These are phyloP conservation scores for Eurystomus gularis DNA, from an alignment of 2,113 vertebrate genomes.

Conservation along the genomic window DNA sequence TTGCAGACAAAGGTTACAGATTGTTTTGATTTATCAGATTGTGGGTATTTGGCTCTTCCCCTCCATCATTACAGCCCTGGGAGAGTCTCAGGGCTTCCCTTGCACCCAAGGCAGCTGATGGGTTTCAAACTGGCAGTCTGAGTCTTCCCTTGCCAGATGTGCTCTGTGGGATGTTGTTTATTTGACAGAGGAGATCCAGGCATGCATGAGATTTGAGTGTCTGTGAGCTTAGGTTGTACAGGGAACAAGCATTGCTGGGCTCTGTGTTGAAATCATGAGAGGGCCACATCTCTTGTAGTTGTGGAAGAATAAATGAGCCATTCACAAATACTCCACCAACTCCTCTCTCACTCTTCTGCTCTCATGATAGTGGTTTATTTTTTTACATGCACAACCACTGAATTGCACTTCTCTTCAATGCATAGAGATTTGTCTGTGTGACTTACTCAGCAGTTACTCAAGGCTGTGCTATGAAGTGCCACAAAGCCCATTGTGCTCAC, in stretches of 20 bases:
- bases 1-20: not conserved
- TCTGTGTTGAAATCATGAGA: not conserved
- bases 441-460: not conserved
- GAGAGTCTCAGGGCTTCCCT: not conserved
- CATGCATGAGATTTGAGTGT: not conserved
- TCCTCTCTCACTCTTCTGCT: not conserved
- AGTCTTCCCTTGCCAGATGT: not conserved
- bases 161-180: not conserved
- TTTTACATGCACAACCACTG: not conserved
- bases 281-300: not conserved
- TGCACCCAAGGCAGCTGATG: not conserved
- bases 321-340: not conserved
- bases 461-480: not conserved
- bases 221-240: not conserved
- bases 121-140: not conserved
- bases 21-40: not conserved
- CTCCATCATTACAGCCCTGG: not conserved
- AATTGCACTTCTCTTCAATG: not conserved
- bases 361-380: not conserved
- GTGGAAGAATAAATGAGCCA: not conserved
- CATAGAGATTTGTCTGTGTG: accelerated
- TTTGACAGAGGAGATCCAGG: not conserved
- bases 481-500: not conserved
- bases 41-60: not conserved
- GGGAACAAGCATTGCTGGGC: not conserved